Evolutionary conservation across 2,888 invertebrate species (phyloP).

Genomic region (Agrochola lota): DNA sequence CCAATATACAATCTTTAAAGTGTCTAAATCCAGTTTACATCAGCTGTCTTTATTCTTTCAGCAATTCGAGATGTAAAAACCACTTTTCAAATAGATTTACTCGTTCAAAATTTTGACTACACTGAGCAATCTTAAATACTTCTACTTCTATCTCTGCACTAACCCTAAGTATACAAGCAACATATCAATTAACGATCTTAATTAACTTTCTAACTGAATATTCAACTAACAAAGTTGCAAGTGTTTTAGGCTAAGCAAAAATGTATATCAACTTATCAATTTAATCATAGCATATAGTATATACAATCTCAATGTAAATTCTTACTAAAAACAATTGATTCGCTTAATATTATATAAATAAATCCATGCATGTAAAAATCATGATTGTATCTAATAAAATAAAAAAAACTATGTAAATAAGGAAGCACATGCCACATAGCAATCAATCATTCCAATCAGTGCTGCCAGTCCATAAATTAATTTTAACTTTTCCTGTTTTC

Average conservation of each 20-base stretch:
- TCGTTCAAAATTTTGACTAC: conserved; percentile 1
- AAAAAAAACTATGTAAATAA: conserved; percentile 67
- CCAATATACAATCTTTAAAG: background rate
- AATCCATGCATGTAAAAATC: conserved; percentile 70
- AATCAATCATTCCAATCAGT: conserved; percentile 58
- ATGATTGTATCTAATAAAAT: conserved; percentile 48
- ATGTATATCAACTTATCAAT: conserved; percentile 58
- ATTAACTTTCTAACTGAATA: conserved; percentile 45
- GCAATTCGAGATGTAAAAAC: background rate
- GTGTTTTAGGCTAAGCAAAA: conserved; percentile 52
- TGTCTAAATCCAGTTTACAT: background rate
- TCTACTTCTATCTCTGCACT: conserved; percentile 60
- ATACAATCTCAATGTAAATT: conserved; percentile 70
- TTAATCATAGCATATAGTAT: conserved; percentile 66
- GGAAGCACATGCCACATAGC: conserved; percentile 73
- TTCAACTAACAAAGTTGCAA: conserved; percentile 51
- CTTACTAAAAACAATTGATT: conserved; percentile 65
- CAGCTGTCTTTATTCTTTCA: background rate
- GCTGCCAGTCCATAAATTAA: conserved; percentile 63
- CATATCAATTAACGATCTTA: conserved; percentile 42
- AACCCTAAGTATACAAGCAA: conserved; percentile 55
- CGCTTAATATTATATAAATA: conserved; percentile 68
- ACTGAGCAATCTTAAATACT: conserved; percentile 1
- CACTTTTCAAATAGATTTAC: background rate
- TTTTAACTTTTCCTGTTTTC: conserved; percentile 37